Conservation (phyloP, 2,113 vertebrate species). For the Hystrix brachyura region DNA sequence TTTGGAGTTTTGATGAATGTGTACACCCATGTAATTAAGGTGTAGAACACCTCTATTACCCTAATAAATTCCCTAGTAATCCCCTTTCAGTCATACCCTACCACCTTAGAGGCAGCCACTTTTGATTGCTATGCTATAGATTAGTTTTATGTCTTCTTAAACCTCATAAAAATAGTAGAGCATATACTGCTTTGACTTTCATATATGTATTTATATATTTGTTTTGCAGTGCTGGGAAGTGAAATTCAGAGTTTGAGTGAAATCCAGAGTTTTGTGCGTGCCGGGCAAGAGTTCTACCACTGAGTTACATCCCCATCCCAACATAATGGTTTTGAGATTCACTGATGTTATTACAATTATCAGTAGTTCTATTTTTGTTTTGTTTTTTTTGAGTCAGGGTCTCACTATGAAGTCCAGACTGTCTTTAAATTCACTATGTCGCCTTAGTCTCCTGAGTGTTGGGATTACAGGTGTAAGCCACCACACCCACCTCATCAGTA, state of each 20-base stretch:
- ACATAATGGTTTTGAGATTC: constrained; percentile 6
- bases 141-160: constrained; percentile 38
- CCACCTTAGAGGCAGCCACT: background rate
- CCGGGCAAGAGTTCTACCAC: background rate
- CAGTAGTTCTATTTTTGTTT: background rate
- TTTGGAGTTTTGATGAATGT: background rate
- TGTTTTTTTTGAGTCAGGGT: background rate
- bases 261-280: background rate
- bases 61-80: background rate
- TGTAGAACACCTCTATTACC: background rate
- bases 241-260: background rate
- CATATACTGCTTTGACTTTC: background rate
- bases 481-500: background rate
- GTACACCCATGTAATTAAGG: background rate
- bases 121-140: background rate
- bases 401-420: background rate
- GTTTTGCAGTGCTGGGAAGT: background rate
- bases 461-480: background rate
- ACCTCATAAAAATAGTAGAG: background rate
- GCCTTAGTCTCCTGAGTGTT: background rate
- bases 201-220: background rate
- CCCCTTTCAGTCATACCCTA: background rate
- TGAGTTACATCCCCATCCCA: background rate
- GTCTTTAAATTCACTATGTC: background rate
- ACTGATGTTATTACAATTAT: background rate